Evolutionary conservation across 2,888 invertebrate species (phyloP).

Genomic region (Parapristionchus giblindavisi): DNA sequence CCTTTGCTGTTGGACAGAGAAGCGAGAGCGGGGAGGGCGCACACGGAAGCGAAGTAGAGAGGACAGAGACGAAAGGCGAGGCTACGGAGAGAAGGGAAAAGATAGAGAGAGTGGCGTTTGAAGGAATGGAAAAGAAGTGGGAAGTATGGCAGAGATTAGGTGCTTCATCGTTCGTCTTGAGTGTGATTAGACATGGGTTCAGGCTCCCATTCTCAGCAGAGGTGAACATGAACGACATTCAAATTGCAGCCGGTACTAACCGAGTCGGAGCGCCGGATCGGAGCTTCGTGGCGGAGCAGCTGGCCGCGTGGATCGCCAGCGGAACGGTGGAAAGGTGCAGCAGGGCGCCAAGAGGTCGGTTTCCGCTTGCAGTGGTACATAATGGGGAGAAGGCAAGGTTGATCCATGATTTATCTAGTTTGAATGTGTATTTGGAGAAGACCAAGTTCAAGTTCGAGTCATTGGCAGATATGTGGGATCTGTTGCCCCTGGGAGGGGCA

Average conservation of each 20-base stretch:
- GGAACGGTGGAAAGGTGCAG: not conserved
- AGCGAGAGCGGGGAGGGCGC: no score
- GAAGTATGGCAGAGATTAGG: not conserved
- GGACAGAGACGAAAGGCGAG: no score
- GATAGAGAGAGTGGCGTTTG: no score
- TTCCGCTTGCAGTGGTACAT: no score
- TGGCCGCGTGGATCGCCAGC: not conserved
- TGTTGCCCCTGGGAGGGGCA: not conserved
- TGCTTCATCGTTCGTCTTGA: not conserved
- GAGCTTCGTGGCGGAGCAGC: not conserved
- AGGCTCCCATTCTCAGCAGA: not conserved
- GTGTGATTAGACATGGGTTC: not conserved
- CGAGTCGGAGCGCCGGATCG: not conserved
- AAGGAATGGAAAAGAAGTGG: not conserved
- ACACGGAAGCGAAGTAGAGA: no score
- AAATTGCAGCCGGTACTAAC: not conserved
- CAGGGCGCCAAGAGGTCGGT: no score
- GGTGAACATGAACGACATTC: not conserved
- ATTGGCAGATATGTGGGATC: not conserved
- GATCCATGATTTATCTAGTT: not conserved
- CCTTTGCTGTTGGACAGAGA: no score
- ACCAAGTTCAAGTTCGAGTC: not conserved
- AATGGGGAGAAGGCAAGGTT: not conserved
- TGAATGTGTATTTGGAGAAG: not conserved
- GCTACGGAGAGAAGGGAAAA: no score